Evolutionary conservation across 2,797 vertebrate genomes (phyloP).

Genomic region (Pangasius djambal): DNA sequence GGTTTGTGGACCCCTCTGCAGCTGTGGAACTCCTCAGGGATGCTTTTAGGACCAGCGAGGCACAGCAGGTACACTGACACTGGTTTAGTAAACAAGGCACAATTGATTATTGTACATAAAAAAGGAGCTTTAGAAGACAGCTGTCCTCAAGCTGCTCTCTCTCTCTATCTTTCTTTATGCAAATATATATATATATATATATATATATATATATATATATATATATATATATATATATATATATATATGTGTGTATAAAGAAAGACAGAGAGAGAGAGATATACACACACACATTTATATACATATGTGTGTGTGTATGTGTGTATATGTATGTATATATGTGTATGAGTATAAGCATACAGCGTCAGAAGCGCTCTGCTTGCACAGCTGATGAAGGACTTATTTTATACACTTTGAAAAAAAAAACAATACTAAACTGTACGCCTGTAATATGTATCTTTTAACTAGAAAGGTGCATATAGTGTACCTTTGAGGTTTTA

Average conservation of each 20-base stretch:
- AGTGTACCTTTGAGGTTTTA: background rate
- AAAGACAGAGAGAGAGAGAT: no score
- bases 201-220: background rate
- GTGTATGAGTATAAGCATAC: no score
- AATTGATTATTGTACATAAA: slow-evolving; percentile 7
- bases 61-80: slow-evolving; percentile 85
- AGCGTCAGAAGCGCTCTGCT: no score
- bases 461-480: background rate
- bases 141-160: background rate
- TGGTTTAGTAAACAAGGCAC: slow-evolving; percentile 12
- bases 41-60: slow-evolving; percentile 87
- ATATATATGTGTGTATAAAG: background rate
- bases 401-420: no score
- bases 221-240: background rate
- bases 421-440: no score
- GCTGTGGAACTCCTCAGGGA: slow-evolving; percentile 90
- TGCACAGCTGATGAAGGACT: no score
- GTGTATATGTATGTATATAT: background rate
- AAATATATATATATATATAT: background rate
- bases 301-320: background rate
- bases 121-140: background rate
- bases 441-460: background rate
- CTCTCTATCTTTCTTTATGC: background rate
- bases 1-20: slow-evolving; percentile 92
- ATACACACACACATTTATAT: no score